Base-by-base conservation (phyloP, 2,113 vertebrate genomes). In the Nipponia nippon region DNA sequence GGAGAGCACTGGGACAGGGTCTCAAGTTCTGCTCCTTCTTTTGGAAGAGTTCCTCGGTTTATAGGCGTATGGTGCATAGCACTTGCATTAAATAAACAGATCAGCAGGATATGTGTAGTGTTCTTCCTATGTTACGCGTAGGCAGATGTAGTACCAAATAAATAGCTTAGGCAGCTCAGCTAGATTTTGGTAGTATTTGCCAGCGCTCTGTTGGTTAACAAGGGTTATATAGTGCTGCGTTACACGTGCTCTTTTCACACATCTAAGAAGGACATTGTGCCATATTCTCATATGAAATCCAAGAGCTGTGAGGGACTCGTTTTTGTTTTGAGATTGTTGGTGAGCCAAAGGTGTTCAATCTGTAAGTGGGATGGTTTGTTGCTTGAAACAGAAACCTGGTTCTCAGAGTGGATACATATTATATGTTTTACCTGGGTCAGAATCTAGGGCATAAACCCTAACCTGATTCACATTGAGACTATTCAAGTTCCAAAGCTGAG, bases 111-210 rank as follows among this genome's bases (percentile, higher is more conserved):
- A 19, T 44, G 47, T n/a, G 11, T 46, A 20, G 34, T 44, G 34
- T 82, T 66, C 56, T 65, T 50, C 34, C 20, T 23, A 0, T 46
- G 34, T 61, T 49, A 5, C 1, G 2, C 0, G 2, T 29, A 34
- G 63, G 30, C 72, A 84, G n/a, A 20, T 69, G 17, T 0, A 70
- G 34, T 34, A 53, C 49, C 30, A 56, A 77, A 44, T 62, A 61
- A 80, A 53, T 13, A 84, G 19, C 34, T 69, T 49, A 3, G 42
- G 55, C 59, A 78, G 50, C 73, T 93, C 32, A 58, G 44, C n/a
- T 66, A 5, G 56, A 7, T 59, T 46, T 55, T 11, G 3, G 14
- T 21, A 77, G 40, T 34, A 7, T 85, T 72, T 92, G 55, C 34
- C 55, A 81, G 50, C 6, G 5, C 63, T 67, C 10, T 30, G 20